phyloP scores from a whole-genome alignment of 2,888 invertebrate species.

The Arctia plantaginis region DNA sequence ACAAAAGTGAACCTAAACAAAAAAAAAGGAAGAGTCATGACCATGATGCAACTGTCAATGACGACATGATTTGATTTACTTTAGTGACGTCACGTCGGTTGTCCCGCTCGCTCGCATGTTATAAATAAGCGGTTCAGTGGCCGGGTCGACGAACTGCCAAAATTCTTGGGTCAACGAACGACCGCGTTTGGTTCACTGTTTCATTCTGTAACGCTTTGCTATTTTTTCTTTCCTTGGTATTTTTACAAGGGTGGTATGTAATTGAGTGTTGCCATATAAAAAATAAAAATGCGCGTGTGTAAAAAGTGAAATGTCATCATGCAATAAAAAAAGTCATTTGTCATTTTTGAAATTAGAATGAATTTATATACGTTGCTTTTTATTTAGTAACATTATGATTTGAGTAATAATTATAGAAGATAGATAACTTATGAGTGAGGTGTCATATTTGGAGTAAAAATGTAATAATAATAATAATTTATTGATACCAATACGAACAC shows the following conservation, averaged over 20 bases:
- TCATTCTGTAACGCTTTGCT: slow-evolving; percentile 24
- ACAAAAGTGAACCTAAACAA: not conserved
- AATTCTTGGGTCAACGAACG: slow-evolving; percentile 77
- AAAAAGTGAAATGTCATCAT: not conserved
- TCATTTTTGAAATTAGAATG: not conserved
- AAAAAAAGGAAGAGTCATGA: slow-evolving; percentile 17
- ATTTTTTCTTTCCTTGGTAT: slow-evolving; percentile 38
- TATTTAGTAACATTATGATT: not conserved
- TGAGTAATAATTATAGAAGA: not conserved
- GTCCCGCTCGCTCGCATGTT: slow-evolving; percentile 61
- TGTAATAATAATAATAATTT: no score
- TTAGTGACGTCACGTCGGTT: slow-evolving; percentile 41
- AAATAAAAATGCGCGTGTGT: not conserved
- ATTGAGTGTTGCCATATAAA: not conserved
- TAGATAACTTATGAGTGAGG: not conserved
- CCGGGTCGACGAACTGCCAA: slow-evolving; percentile 75
- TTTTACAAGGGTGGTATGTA: slow-evolving; percentile 15
- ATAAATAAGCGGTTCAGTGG: slow-evolving; percentile 67
- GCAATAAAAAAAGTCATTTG: not conserved
- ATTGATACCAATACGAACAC: no score
- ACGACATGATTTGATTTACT: slow-evolving; percentile 19
- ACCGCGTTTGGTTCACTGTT: slow-evolving; percentile 51
- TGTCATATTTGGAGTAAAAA: not conserved
- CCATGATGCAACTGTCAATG: slow-evolving; percentile 30
- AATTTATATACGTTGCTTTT: not conserved